These are phyloP conservation scores for Microctenopoma lineatum DNA, from an alignment of 2,797 vertebrate species.

Conservation along the genomic window DNA sequence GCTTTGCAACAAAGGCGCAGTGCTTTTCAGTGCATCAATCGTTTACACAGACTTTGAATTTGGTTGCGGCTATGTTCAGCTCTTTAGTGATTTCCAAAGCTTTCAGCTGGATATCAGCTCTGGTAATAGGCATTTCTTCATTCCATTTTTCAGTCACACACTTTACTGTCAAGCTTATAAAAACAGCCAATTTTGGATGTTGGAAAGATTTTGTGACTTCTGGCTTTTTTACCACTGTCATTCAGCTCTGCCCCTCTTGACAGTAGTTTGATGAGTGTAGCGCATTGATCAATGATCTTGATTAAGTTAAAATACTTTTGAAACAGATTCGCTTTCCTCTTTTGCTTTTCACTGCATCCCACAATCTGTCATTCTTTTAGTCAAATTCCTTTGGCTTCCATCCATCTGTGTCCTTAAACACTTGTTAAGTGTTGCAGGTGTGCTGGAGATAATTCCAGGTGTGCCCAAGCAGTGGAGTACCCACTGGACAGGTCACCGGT, in stretches of 20 bases:
- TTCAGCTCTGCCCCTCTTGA: conserved; percentile 9
- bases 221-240: conserved; percentile 15
- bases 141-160: conserved; percentile 24
- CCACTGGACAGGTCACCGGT: too few species aligned
- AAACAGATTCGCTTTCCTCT: background rate
- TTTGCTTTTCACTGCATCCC: background rate
- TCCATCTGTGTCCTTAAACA: too few species aligned
- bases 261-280: conserved; percentile 24
- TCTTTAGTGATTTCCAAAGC: conserved; percentile 63
- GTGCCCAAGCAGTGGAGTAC: too few species aligned
- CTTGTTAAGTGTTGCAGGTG: too few species aligned
- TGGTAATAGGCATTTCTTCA: conserved; percentile 43
- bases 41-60: conserved; percentile 64
- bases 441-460: too few species aligned
- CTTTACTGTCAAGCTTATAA: conserved; percentile 28
- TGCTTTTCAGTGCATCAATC: conserved; percentile 59
- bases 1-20: conserved; percentile 40
- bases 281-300: conserved; percentile 19
- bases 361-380: conserved; percentile 6
- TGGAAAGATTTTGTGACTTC: conserved; percentile 27
- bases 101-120: conserved; percentile 54
- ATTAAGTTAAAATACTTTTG: background rate
- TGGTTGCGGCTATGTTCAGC: conserved; percentile 45
- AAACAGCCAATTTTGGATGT: conserved; percentile 21
- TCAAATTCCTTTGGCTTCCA: conserved; percentile 4